Conservation (phyloP, 2,797 vertebrate genomes). For the Parauchenoglanis ngamensis region DNA sequence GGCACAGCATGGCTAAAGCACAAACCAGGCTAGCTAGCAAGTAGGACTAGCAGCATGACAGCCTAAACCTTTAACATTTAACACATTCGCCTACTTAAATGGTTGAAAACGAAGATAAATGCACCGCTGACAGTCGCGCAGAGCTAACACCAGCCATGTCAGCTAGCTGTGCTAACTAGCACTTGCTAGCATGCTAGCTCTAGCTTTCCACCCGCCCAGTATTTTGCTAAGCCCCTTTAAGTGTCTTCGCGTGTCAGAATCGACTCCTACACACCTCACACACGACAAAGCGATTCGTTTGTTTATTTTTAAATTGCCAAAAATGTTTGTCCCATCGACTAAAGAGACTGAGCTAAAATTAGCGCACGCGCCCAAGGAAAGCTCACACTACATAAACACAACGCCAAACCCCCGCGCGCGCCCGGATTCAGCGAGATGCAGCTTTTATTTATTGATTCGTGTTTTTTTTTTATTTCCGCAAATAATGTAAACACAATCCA, state of each 20-base stretch:
- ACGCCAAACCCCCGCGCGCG: not conserved
- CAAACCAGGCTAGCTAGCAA: not conserved
- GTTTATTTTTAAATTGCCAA: not conserved
- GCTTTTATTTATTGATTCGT: not conserved
- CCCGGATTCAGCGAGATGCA: not conserved
- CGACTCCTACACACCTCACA: not conserved
- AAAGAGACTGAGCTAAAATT: slow-evolving; percentile 21
- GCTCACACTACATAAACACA: slow-evolving; percentile 6
- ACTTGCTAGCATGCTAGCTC: slow-evolving; percentile 11
- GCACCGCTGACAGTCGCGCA: not conserved
- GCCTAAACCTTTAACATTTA: too few relatives aligned
- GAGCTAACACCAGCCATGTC: not conserved
- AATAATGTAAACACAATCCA: too few relatives aligned
- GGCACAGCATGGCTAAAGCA: not conserved
- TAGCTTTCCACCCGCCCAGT: not conserved
- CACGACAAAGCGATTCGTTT: fast-evolving
- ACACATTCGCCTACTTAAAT: not conserved
- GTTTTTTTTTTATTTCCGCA: too few relatives aligned
- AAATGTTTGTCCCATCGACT: not conserved
- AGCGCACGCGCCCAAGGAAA: slow-evolving; percentile 12
- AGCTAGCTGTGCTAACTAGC: not conserved
- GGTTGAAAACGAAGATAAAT: too few relatives aligned
- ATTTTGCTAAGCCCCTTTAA: not conserved
- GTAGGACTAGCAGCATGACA: not conserved
- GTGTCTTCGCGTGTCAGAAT: too few relatives aligned